Conservation (phyloP, 2,888 invertebrate genomes). For the Rhabditoides inermis region DNA sequence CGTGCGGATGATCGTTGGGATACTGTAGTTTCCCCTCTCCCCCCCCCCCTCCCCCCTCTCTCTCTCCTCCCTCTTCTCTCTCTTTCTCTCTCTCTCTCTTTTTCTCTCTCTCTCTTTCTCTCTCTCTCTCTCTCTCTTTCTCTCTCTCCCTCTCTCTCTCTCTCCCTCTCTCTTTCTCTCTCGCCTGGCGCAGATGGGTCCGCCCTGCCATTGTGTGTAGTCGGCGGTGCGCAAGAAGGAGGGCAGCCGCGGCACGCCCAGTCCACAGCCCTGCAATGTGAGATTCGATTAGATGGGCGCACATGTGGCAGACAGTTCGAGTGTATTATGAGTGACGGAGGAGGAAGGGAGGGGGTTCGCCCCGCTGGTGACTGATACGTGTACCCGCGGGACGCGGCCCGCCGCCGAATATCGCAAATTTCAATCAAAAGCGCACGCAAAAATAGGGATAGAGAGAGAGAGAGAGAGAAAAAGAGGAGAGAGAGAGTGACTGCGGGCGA, state of each 20-base stretch:
- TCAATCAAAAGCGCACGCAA: no score
- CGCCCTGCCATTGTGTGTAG: slow-evolving; percentile 39
- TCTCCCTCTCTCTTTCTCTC: background rate
- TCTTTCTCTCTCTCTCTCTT: background rate
- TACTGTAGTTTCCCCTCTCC: no score
- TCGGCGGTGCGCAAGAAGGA: slow-evolving; percentile 43
- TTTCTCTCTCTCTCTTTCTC: background rate
- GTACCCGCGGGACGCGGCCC: no score
- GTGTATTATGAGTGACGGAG: no score
- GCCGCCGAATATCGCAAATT: no score
- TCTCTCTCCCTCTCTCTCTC: background rate
- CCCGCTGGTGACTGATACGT: no score
- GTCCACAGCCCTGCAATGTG: slow-evolving; percentile 40
- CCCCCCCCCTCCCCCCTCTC: background rate
- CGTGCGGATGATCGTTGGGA: no score
- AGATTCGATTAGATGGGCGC: background rate
- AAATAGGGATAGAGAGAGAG: no score
- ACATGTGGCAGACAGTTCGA: no score
- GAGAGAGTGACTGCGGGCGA: no score
- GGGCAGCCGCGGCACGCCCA: slow-evolving; percentile 45
- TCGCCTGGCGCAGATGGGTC: slow-evolving; percentile 42
- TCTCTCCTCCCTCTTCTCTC: background rate
- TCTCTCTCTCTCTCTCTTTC: background rate
- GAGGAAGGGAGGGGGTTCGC: no score
- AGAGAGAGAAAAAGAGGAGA: no score